phyloP scores from a whole-genome alignment of 2,888 invertebrate species.

The Chironomus riparius region DNA sequence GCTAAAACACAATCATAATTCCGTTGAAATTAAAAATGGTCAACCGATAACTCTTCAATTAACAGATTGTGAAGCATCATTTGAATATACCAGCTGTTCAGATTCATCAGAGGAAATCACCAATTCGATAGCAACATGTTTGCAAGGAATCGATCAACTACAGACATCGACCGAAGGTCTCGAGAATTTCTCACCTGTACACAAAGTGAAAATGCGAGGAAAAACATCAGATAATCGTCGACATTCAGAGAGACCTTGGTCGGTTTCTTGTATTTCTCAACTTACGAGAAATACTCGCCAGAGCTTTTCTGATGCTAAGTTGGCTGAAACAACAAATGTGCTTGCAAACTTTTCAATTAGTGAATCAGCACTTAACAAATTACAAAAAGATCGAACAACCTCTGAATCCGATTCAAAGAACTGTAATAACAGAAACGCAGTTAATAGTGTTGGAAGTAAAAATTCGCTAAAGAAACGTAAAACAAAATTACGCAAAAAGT shows the following conservation, averaged over 20 bases:
- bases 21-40: constrained; percentile 20
- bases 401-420: constrained; percentile 16
- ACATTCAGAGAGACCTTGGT: constrained; percentile 63
- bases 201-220: constrained; percentile 44
- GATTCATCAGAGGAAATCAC: constrained; percentile 70
- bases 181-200: constrained; percentile 51
- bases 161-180: constrained; percentile 42
- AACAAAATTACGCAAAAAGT: constrained; percentile 38
- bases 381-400: constrained; percentile 34
- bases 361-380: constrained; percentile 75
- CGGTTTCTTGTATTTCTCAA: constrained; percentile 77
- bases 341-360: constrained; percentile 71
- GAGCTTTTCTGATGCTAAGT: constrained; percentile 34
- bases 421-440: not conserved
- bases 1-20: constrained; percentile 40
- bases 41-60: constrained; percentile 29
- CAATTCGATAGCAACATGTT: constrained; percentile 60
- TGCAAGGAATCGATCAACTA: constrained; percentile 45
- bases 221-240: constrained; percentile 43
- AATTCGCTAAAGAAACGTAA: constrained; percentile 40
- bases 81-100: constrained; percentile 68
- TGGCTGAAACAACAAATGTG: constrained; percentile 45
- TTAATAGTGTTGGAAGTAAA: constrained; percentile 39
- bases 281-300: constrained; percentile 46
- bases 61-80: constrained; percentile 71